Percentiles rank a stretch among this genome's conserved stretches.
phyloP scores from a whole-genome alignment of 2,113 vertebrate species.

The Vulpes ferrilata region DNA sequence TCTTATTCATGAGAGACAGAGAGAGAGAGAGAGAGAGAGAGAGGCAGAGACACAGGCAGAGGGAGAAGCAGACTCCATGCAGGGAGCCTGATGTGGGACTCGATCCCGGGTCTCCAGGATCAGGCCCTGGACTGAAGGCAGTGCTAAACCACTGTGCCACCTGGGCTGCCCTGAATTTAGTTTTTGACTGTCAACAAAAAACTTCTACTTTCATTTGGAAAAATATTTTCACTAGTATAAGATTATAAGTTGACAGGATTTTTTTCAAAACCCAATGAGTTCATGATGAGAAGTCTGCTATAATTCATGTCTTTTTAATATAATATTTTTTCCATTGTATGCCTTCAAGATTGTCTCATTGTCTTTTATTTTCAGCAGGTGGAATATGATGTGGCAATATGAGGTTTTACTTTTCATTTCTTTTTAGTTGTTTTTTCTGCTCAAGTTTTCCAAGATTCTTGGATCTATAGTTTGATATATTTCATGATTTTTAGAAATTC shows the following conservation, averaged over 20 bases:
- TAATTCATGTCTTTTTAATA: background rate
- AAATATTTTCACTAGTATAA: background rate
- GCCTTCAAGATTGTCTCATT: background rate
- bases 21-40: too few species aligned
- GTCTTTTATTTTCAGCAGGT: background rate
- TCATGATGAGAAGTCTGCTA: background rate
- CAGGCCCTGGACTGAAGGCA: too few species aligned
- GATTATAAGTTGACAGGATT: background rate
- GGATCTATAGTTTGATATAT: background rate
- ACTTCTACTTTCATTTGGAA: background rate
- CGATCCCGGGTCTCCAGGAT: too few species aligned
- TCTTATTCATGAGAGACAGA: too few species aligned
- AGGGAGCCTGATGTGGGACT: too few species aligned
- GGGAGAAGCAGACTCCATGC: too few species aligned
- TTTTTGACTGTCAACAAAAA: background rate
- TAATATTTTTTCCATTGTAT: background rate
- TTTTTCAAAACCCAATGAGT: background rate
- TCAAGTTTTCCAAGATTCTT: background rate
- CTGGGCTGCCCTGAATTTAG: background rate
- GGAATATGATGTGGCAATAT: background rate
- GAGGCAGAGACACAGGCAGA: too few species aligned
- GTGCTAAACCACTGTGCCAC: too few species aligned
- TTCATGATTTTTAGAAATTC: background rate
- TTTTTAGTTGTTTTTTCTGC: background rate
- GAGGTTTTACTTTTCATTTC: too few species aligned